Evolutionary conservation across 2,797 vertebrate genomes (phyloP).

Genomic region (Acanthurus tractus): DNA sequence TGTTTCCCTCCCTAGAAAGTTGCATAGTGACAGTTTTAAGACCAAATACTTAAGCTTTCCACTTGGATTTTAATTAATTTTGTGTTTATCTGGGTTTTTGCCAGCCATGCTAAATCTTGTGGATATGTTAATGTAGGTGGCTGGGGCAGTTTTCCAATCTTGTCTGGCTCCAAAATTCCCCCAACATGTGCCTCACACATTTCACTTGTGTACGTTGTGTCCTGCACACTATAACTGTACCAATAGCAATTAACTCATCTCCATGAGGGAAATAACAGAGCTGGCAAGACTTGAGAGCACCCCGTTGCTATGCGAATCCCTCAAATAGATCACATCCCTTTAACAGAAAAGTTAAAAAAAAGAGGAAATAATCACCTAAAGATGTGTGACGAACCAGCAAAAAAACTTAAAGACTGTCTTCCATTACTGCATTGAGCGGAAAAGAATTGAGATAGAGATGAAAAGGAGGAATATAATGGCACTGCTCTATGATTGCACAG

Average conservation of each 20-base stretch:
- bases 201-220: slow-evolving; percentile 57
- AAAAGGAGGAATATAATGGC: slow-evolving; percentile 37
- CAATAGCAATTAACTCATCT: slow-evolving; percentile 79
- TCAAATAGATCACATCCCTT: slow-evolving; percentile 58
- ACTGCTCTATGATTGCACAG: slow-evolving; percentile 27
- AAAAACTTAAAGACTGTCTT: slow-evolving; percentile 52
- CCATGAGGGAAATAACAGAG: slow-evolving; percentile 64
- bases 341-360: slow-evolving; percentile 29
- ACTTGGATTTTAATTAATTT: slow-evolving; percentile 72
- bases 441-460: slow-evolving; percentile 33
- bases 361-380: slow-evolving; percentile 77
- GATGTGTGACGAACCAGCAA: slow-evolving; percentile 65
- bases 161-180: slow-evolving; percentile 50
- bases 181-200: slow-evolving; percentile 81
- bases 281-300: slow-evolving; percentile 76
- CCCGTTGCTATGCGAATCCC: slow-evolving; percentile 38
- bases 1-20: slow-evolving; percentile 46
- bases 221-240: slow-evolving; percentile 66
- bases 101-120: slow-evolving; percentile 51
- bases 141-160: slow-evolving; percentile 47
- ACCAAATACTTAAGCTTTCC: slow-evolving; percentile 44
- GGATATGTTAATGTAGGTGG: slow-evolving; percentile 55
- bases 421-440: slow-evolving; percentile 47
- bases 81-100: slow-evolving; percentile 67
- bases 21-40: slow-evolving; percentile 54